Base-by-base conservation (phyloP, 2,888 invertebrate genomes). In the Lithophane semibrunnea region DNA sequence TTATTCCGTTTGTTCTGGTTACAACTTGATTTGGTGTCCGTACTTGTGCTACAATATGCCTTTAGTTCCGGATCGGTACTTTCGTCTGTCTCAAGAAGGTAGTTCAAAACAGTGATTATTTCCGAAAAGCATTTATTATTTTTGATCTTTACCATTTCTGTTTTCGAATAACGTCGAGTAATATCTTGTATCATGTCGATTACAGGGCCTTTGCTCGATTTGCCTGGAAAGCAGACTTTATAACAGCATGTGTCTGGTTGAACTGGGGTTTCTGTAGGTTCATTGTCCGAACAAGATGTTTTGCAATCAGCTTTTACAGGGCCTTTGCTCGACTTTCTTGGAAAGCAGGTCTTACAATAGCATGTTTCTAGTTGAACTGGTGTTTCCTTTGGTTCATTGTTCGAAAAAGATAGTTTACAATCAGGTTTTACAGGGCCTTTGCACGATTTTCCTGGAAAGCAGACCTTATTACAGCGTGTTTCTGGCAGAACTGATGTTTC, bases 41-140 rank as follows among this genome's bases (percentile, higher is more conserved):
- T 77, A 73, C 71, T 73, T 29, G 82, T 71, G 42, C 79, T 76
- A 37, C 54, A 18, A 63, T 75, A 74, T 10, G 68, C 54, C 68
- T 81, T 87, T 52, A 84, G 86, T 54, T 89, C 90, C 24, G 77
- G 82, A 64, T 94, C 93, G 7, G 91, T 89, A 77, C 91, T 90
- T 2, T 95, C 96, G 63, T 95, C 96, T 16, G 96, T 96, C 80
- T 96, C 95, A 64, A 96, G 90, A 49, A 96, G 92, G 85, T 96
- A 96, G 77, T 94, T 95, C 21, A 96, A 88, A 54, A 96, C 92
- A 42, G 92, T 90, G 74, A 96, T 92, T 37, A 96, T 95, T 88
- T 96, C 96, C 79, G 93, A 94, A 60, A 95, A 95, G 85, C 96
- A 95, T 89, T 95, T 96, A 81, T 94, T 96, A 75, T 93, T 93